Percentiles rank a stretch among this genome's conserved stretches.
Evolutionary conservation across 2,888 invertebrate species (phyloP).

Genomic region (Xylocampa areola): DNA sequence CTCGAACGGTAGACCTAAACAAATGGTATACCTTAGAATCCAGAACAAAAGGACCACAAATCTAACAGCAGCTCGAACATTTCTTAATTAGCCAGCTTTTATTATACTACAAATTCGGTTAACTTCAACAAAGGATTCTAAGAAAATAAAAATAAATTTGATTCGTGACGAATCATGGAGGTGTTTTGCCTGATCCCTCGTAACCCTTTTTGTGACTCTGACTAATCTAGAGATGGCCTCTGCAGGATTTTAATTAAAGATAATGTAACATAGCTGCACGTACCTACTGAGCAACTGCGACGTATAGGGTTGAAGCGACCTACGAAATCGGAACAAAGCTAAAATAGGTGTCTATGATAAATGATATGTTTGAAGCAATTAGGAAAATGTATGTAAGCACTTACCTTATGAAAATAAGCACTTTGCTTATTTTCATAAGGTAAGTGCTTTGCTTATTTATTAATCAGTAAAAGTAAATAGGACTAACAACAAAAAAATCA

Average conservation of each 20-base stretch:
- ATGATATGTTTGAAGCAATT: background rate
- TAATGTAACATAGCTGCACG: constrained; percentile 87
- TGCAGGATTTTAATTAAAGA: constrained; percentile 87
- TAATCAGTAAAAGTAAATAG: no score
- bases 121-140: constrained; percentile 86
- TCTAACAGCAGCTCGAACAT: constrained; percentile 84
- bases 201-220: constrained; percentile 87
- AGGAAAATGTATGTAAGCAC: no score
- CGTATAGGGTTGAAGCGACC: constrained; percentile 35
- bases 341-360: constrained; percentile 1
- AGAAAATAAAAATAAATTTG: constrained; percentile 87
- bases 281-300: constrained; percentile 67
- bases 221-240: constrained; percentile 87
- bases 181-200: constrained; percentile 84
- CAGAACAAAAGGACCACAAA: constrained; percentile 76
- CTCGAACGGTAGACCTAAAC: constrained; percentile 71
- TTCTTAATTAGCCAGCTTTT: constrained; percentile 88
- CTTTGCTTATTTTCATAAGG: no score
- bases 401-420: no score
- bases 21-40: constrained; percentile 71
- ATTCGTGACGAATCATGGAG: constrained; percentile 88
- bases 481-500: no score
- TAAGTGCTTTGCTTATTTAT: no score
- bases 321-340: constrained; percentile 2
- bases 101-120: constrained; percentile 88